Conservation (phyloP, 2,113 vertebrate species). For the Microcebus griseorufus region DNA sequence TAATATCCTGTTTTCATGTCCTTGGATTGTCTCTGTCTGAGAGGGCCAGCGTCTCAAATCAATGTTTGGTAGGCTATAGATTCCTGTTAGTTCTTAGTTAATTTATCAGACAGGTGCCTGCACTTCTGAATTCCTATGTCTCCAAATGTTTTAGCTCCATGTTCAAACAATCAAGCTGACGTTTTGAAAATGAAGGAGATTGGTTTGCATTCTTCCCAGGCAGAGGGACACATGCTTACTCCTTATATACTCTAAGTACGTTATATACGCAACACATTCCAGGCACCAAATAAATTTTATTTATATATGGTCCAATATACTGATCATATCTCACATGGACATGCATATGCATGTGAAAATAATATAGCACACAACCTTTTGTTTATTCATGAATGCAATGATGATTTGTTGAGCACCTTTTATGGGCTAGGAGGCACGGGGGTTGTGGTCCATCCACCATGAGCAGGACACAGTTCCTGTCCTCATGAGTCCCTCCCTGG, state of each 20-base stretch:
- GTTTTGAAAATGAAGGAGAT: neutral
- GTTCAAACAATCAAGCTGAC: neutral
- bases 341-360: neutral
- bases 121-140: neutral
- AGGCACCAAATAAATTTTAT: neutral
- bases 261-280: neutral
- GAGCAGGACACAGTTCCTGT: neutral
- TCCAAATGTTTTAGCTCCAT: neutral
- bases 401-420: neutral
- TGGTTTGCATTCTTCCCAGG: neutral
- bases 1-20: neutral
- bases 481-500: neutral
- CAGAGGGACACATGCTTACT: neutral
- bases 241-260: neutral
- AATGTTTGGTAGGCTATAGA: neutral
- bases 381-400: neutral
- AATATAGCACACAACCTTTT: neutral
- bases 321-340: neutral
- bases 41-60: neutral
- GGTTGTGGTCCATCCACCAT: neutral
- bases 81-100: neutral
- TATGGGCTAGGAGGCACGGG: neutral
- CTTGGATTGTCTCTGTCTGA: neutral
- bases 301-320: neutral
- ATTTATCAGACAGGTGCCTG: neutral